Evolutionary conservation across 2,113 vertebrate species (phyloP).

Genomic region (Dasyornis broadbenti): DNA sequence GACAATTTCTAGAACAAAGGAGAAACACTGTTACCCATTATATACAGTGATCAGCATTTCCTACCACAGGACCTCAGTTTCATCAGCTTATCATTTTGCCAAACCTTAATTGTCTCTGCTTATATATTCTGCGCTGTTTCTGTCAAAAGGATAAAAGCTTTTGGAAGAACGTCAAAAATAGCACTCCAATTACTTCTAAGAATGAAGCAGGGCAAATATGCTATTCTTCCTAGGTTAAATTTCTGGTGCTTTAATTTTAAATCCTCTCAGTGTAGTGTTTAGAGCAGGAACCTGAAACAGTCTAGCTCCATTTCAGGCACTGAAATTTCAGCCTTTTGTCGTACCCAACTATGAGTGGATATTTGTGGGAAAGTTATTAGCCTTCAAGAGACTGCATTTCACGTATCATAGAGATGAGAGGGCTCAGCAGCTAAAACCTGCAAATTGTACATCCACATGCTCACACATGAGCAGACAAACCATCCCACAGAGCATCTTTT

Average conservation of each 20-base stretch:
- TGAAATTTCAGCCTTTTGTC: background rate
- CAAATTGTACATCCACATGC: background rate
- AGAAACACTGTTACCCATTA: background rate
- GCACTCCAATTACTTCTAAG: background rate
- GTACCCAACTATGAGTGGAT: background rate
- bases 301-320: background rate
- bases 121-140: background rate
- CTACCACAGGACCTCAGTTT: background rate
- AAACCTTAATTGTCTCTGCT: background rate
- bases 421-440: background rate
- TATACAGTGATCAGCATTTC: background rate
- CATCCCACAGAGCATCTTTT: background rate
- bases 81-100: background rate
- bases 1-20: background rate
- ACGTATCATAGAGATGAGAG: background rate
- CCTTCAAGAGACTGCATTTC: background rate
- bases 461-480: rapidly evolving
- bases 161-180: background rate
- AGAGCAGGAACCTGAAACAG: background rate
- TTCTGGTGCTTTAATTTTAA: background rate
- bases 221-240: background rate
- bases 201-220: background rate
- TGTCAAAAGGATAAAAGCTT: background rate
- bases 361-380: background rate
- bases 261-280: background rate